Conservation (phyloP, 2,113 vertebrate genomes). For the Piliocolobus tephrosceles region DNA sequence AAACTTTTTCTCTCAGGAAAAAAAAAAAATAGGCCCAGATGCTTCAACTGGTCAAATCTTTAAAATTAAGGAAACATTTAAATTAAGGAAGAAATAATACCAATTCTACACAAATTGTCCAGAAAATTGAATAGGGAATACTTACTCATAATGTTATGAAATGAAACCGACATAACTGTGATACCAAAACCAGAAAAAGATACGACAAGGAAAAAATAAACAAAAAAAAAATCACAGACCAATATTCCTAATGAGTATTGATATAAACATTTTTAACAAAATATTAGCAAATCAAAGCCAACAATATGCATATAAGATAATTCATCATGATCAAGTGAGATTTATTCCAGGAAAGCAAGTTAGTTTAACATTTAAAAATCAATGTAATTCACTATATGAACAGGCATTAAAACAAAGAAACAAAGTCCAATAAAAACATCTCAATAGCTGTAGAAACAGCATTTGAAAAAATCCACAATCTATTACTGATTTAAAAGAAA, state of each 20-base stretch:
- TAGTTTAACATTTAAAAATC: slow-evolving; percentile 3
- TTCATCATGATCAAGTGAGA: background rate
- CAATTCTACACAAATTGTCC: slow-evolving; percentile 21
- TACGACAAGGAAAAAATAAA: background rate
- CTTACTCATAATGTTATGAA: background rate
- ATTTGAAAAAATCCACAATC: background rate
- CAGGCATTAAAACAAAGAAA: background rate
- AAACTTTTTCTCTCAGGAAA: background rate
- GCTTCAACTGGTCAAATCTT: background rate
- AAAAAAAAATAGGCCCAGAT: background rate
- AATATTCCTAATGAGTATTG: background rate
- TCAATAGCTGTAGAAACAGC: background rate
- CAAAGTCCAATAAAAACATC: background rate
- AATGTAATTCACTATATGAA: background rate
- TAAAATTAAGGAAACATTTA: background rate
- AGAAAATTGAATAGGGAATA: background rate
- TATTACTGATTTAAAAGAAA: background rate
- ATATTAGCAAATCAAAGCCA: background rate
- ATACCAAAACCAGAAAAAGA: background rate
- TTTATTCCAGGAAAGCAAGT: background rate
- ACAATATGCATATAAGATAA: background rate
- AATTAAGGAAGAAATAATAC: background rate
- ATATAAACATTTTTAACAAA: slow-evolving; percentile 24
- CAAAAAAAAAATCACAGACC: background rate
- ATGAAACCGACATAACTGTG: background rate